Conservation (phyloP, 2,888 invertebrate species). For the Dynastes maya region DNA sequence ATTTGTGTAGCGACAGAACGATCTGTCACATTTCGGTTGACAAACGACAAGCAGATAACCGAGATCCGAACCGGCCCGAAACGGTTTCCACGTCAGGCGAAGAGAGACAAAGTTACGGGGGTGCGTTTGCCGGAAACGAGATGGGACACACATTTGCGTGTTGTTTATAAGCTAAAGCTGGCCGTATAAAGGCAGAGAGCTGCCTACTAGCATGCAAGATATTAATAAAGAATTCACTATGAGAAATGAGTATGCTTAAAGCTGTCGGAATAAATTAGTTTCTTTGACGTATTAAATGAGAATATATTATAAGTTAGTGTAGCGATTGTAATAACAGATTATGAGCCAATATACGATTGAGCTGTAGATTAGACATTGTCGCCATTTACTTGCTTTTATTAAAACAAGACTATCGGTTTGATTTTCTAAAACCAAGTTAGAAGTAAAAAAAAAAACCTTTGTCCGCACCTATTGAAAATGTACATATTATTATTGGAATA, state of each 20-base stretch:
- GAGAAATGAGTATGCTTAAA: not conserved
- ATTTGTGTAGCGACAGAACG: slow-evolving; percentile 54
- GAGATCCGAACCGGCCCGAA: slow-evolving; percentile 33
- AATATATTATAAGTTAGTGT: not conserved
- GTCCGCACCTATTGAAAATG: too few relatives aligned
- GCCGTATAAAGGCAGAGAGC: slow-evolving; percentile 36
- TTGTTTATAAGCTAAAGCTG: slow-evolving; percentile 24
- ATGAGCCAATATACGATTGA: not conserved
- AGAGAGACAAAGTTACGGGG: slow-evolving; percentile 2
- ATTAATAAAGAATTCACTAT: slow-evolving; percentile 44
- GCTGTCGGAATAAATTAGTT: not conserved
- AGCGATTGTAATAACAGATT: not conserved
- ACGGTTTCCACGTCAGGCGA: slow-evolving; percentile 39
- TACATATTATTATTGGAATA: too few relatives aligned
- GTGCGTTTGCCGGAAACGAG: slow-evolving; percentile 9
- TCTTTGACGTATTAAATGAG: not conserved
- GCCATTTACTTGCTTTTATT: too few relatives aligned
- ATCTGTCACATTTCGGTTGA: slow-evolving; percentile 55
- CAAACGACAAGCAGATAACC: slow-evolving; percentile 57
- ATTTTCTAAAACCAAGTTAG: too few relatives aligned
- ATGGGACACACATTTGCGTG: slow-evolving; percentile 17
- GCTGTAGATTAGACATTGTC: too few relatives aligned
- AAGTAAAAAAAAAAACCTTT: too few relatives aligned
- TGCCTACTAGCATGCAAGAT: slow-evolving; percentile 29
- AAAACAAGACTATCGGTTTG: too few relatives aligned